Conservation (phyloP, 2,888 invertebrate species). For the Podotricha telesiphe region DNA sequence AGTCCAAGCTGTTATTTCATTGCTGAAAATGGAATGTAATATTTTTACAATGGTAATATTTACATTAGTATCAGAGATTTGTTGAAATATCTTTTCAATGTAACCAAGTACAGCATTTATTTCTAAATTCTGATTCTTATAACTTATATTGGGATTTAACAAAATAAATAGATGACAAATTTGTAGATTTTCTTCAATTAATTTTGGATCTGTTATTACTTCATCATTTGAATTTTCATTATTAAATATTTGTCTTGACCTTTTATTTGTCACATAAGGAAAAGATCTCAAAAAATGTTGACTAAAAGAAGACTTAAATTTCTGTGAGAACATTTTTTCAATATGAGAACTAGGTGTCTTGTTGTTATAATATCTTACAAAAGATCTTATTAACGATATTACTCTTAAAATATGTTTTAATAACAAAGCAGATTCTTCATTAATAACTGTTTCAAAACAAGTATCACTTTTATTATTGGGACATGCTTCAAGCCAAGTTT, state of each 20-base stretch:
- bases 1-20: slow-evolving; percentile 68
- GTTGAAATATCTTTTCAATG: slow-evolving; percentile 75
- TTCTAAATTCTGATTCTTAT: slow-evolving; percentile 65
- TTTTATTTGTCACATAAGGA: slow-evolving; percentile 81
- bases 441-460: slow-evolving; percentile 78
- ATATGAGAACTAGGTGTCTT: slow-evolving; percentile 69
- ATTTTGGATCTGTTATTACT: slow-evolving; percentile 66
- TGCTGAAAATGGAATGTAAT: slow-evolving; percentile 64
- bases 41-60: slow-evolving; percentile 62
- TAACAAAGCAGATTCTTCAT: slow-evolving; percentile 85
- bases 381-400: slow-evolving; percentile 83
- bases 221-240: slow-evolving; percentile 56
- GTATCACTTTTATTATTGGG: slow-evolving; percentile 74
- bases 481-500: slow-evolving; percentile 92
- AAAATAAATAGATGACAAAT: slow-evolving; percentile 76
- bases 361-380: slow-evolving; percentile 62
- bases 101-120: slow-evolving; percentile 73
- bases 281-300: slow-evolving; percentile 83
- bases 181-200: slow-evolving; percentile 66
- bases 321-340: slow-evolving; percentile 76
- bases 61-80: slow-evolving; percentile 55
- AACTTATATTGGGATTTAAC: slow-evolving; percentile 70
- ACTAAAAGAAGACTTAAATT: slow-evolving; percentile 80
- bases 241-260: slow-evolving; percentile 59
- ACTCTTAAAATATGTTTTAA: slow-evolving; percentile 86